A percentile compares a stretch with the other conserved stretches of the same genome.
These are phyloP conservation scores for Oreochromis tanganicae DNA, from an alignment of 2,113 vertebrate species.

Conservation along the genomic window DNA sequence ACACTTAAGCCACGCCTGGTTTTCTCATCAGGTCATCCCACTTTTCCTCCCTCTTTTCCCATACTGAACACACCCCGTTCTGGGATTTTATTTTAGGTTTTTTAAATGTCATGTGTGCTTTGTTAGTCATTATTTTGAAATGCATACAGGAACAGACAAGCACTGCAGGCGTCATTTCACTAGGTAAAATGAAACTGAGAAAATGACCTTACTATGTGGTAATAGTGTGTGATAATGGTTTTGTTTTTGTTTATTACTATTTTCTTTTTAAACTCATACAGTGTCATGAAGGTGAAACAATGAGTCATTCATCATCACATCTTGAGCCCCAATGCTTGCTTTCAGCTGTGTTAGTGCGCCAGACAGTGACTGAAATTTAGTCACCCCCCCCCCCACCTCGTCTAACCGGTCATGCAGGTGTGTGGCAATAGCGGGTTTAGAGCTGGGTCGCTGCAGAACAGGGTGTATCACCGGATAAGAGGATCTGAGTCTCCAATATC, in stretches of 20 bases:
- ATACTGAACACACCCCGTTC: slow-evolving; percentile 13
- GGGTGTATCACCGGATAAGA: slow-evolving; percentile 45
- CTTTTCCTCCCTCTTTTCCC: slow-evolving; percentile 19
- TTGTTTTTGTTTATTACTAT: not conserved
- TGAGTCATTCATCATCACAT: slow-evolving; percentile 6
- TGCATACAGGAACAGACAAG: not conserved
- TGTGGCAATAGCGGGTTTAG: not conserved
- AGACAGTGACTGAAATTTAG: slow-evolving; percentile 7
- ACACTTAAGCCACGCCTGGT: slow-evolving; percentile 40
- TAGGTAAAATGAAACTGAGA: not conserved
- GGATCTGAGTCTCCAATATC: slow-evolving; percentile 16
- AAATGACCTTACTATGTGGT: not conserved
- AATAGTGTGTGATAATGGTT: not conserved
- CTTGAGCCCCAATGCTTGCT: not conserved
- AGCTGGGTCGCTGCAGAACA: not conserved
- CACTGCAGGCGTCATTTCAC: not conserved
- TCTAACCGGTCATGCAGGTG: slow-evolving; percentile 48
- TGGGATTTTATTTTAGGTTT: not conserved
- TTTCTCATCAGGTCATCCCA: slow-evolving; percentile 31
- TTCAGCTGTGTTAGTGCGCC: not conserved
- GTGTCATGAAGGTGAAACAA: slow-evolving; percentile 13
- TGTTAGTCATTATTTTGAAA: slow-evolving; percentile 2
- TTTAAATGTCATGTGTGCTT: not conserved
- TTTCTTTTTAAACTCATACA: not conserved
- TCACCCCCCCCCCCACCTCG: not conserved